Conservation (phyloP, 2,888 invertebrate species). For the Brenthis daphne region DNA sequence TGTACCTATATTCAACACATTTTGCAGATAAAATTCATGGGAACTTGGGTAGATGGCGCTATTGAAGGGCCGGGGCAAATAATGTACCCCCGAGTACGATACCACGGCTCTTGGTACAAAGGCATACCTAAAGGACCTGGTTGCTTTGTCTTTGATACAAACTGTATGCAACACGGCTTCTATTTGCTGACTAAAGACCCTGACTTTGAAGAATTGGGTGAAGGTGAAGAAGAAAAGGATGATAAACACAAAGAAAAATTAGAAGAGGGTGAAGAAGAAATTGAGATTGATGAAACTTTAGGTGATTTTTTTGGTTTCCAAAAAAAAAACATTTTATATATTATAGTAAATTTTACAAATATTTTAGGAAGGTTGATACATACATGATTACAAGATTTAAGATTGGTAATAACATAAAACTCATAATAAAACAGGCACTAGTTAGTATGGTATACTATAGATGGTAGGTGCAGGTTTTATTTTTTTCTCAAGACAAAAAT, state of each 20-base stretch:
- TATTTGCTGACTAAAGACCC: constrained; percentile 82
- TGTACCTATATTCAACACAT: background rate
- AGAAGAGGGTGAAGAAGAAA: constrained; percentile 67
- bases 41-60: constrained; percentile 88
- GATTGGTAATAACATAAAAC: too few relatives aligned
- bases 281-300: constrained; percentile 64
- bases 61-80: constrained; percentile 90
- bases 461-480: too few relatives aligned
- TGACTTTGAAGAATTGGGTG: constrained; percentile 61
- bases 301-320: constrained; percentile 43
- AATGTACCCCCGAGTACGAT: constrained; percentile 85
- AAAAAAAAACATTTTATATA: too few relatives aligned
- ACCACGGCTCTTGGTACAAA: constrained; percentile 87
- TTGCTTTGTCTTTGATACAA: constrained; percentile 89
- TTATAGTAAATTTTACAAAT: too few relatives aligned
- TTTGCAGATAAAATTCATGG: constrained; percentile 82
- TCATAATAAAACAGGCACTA: too few relatives aligned
- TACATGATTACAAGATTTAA: too few relatives aligned
- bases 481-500: too few relatives aligned
- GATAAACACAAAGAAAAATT: constrained; percentile 64
- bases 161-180: constrained; percentile 90
- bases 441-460: too few relatives aligned
- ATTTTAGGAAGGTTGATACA: too few relatives aligned
- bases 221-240: constrained; percentile 73
- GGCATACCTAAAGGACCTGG: constrained; percentile 88